Evolutionary conservation across 1,140 invertebrate genomes (phyloP).

Genomic region (Diabrotica undecimpunctata): DNA sequence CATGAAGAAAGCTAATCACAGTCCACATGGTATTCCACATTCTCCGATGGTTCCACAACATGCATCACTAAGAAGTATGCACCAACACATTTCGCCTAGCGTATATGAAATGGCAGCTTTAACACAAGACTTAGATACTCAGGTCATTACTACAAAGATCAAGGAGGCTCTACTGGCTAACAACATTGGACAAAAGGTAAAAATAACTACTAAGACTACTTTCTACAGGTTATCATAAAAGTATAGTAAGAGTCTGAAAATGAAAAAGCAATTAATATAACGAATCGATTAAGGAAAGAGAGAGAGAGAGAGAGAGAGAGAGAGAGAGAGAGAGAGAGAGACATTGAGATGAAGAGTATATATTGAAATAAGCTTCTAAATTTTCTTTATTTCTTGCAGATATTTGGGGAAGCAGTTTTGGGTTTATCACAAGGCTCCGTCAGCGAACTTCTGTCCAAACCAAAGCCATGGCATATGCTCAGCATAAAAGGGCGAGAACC

Average conservation of each 20-base stretch:
- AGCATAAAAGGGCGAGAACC: conserved; percentile 97
- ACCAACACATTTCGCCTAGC: conserved; percentile 78
- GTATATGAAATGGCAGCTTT: conserved; percentile 96
- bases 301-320: no score
- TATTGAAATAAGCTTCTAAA: no score
- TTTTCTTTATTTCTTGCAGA: conserved; percentile 50
- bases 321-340: no score
- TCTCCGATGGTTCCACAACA: conserved; percentile 61
- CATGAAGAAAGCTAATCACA: conserved; percentile 54
- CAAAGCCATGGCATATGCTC: conserved; percentile 98
- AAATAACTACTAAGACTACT: neutral
- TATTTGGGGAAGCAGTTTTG: conserved; percentile 94
- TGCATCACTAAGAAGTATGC: conserved; percentile 64
- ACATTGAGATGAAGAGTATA: no score
- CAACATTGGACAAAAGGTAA: conserved; percentile 94
- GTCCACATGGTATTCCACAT: conserved; percentile 53
- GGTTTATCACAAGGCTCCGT: conserved; percentile 96
- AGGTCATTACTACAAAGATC: conserved; percentile 93
- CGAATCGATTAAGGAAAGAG: no score
- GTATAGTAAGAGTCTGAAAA: no score
- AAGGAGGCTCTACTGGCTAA: conserved; percentile 95
- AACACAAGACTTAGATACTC: conserved; percentile 94
- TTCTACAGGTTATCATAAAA: neutral
- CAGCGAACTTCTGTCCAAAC: conserved; percentile 94
- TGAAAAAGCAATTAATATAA: no score